Percentiles rank a stretch among this genome's conserved stretches.
These are phyloP conservation scores for Bombus waltoni DNA, from an alignment of 1,140 invertebrate genomes.

Conservation along the genomic window DNA sequence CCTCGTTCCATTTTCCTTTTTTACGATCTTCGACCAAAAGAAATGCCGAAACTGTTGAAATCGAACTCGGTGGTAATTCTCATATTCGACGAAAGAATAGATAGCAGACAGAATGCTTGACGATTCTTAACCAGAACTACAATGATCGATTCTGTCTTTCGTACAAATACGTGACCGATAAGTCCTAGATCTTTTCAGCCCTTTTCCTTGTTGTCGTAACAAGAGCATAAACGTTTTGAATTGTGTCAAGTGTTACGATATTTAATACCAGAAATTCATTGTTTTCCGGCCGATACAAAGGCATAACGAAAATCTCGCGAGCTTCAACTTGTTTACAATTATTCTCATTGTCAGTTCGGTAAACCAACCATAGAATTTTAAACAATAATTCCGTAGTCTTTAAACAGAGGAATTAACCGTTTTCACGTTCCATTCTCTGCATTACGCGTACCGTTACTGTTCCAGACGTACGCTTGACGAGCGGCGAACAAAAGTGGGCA, in stretches of 20 bases:
- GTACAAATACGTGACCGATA: neutral
- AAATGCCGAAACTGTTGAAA: no score
- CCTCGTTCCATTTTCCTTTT: neutral
- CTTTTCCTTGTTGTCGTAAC: neutral
- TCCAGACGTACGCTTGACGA: slow-evolving; percentile 1
- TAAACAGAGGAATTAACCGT: neutral
- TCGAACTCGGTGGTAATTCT: neutral
- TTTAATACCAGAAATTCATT: neutral
- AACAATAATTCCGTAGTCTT: neutral
- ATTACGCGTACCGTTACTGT: neutral
- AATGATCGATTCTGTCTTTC: no score
- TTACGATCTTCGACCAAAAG: neutral
- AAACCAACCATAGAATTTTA: neutral
- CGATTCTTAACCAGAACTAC: neutral
- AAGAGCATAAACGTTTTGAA: neutral
- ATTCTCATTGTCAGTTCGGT: neutral
- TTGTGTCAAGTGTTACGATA: neutral
- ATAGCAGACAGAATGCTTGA: neutral
- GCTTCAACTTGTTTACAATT: neutral
- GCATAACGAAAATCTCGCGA: neutral
- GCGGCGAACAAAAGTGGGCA: slow-evolving; percentile 44
- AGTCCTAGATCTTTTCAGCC: neutral
- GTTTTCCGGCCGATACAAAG: neutral
- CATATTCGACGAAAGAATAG: neutral
- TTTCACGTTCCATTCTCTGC: neutral